Conservation (phyloP, 2,888 invertebrate species). For the Rotaria sp. region DNA sequence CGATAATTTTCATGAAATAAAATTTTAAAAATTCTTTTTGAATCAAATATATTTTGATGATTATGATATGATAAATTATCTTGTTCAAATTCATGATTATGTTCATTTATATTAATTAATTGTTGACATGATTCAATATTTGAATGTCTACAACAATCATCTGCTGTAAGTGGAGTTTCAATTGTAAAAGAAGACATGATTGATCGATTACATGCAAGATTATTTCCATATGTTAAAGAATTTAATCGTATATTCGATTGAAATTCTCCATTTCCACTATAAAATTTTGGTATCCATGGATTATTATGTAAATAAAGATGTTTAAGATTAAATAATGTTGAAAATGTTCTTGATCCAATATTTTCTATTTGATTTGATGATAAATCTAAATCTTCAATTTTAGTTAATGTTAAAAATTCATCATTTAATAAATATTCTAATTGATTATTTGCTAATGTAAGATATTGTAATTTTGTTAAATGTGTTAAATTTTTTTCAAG, state of each 20-base stretch:
- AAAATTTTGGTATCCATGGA: constrained; percentile 23
- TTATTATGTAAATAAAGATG: constrained; percentile 1
- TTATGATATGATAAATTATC: background rate
- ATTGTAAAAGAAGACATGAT: background rate
- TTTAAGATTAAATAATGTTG: background rate
- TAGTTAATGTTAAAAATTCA: background rate
- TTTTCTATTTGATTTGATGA: background rate
- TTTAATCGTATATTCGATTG: background rate
- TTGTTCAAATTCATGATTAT: background rate
- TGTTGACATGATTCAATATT: background rate
- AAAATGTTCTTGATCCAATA: background rate
- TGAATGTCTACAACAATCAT: constrained; percentile 10
- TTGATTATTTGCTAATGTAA: background rate
- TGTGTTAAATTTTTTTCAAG: background rate
- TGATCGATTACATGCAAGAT: background rate
- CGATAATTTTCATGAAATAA: background rate
- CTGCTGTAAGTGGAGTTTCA: background rate
- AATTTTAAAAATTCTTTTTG: background rate
- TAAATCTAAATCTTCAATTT: background rate
- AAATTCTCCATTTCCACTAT: background rate
- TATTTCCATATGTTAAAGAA: background rate
- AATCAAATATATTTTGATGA: background rate
- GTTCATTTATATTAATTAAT: background rate
- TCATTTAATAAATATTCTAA: background rate
- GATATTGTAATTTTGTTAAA: background rate